Evolutionary conservation across 1,140 invertebrate genomes (phyloP).

Genomic region (Drosophila virilis): DNA sequence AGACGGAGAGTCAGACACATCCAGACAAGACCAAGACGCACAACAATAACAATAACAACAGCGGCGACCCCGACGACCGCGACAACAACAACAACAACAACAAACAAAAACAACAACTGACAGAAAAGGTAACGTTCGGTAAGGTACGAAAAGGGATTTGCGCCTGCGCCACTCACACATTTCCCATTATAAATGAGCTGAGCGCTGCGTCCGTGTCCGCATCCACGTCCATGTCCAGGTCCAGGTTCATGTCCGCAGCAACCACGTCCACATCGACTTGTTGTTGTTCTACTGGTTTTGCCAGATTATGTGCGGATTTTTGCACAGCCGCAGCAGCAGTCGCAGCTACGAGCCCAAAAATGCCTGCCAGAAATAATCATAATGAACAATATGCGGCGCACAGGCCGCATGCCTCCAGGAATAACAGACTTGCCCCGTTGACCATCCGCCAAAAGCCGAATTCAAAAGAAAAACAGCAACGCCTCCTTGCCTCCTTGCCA

Average conservation of each 20-base stretch:
- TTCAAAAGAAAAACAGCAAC: constrained; percentile 74
- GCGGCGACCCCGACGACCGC: constrained; percentile 41
- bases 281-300: constrained; percentile 81
- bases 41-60: constrained; percentile 45
- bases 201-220: constrained; percentile 7
- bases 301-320: constrained; percentile 81
- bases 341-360: constrained; percentile 25
- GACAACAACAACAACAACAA: constrained; percentile 38
- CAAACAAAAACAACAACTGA: constrained; percentile 30
- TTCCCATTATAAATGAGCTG: constrained; percentile 57
- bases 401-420: constrained; percentile 20
- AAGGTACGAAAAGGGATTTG: constrained; percentile 73
- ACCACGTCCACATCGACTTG: constrained; percentile 19
- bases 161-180: constrained; percentile 49
- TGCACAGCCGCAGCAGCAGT: constrained; percentile 52
- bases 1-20: constrained; percentile 28
- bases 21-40: constrained; percentile 47
- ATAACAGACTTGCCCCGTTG: constrained; percentile 27
- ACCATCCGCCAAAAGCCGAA: constrained; percentile 54
- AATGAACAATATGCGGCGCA: constrained; percentile 70
- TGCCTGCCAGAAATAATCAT: constrained; percentile 75
- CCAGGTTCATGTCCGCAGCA: background rate
- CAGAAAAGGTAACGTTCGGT: constrained; percentile 42
- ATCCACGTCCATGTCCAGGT: constrained; percentile 12
- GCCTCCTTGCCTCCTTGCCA: constrained; percentile 37